A percentile compares a stretch with the other conserved stretches of the same genome.
These are phyloP conservation scores for Paraescarpia echinospica DNA, from an alignment of 1,140 invertebrate species.

Conservation along the genomic window DNA sequence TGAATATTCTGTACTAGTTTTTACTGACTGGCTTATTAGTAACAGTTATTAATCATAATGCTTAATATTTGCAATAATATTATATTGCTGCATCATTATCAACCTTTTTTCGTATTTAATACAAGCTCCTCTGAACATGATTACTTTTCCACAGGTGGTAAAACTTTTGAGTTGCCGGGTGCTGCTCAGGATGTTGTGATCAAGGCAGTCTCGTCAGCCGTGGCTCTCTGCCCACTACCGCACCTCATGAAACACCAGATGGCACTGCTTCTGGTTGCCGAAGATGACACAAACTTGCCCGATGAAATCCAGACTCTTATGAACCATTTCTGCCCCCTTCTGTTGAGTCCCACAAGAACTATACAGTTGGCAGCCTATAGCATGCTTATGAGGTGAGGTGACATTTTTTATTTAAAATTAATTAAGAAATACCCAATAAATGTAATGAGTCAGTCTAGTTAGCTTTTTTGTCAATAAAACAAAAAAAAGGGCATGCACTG, in stretches of 20 bases:
- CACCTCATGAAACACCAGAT: slow-evolving; percentile 48
- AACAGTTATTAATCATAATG: background rate
- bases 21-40: no score
- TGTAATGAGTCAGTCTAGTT: no score
- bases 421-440: no score
- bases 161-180: slow-evolving; percentile 1
- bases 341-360: slow-evolving; percentile 39
- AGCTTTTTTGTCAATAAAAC: no score
- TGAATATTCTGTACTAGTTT: no score
- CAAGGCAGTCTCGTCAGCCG: slow-evolving; percentile 26
- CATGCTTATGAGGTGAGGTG: slow-evolving; percentile 35
- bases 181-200: background rate
- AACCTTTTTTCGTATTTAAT: background rate
- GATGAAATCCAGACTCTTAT: slow-evolving; percentile 52
- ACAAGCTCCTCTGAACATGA: background rate
- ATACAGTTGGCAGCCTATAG: slow-evolving; percentile 51
- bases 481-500: no score
- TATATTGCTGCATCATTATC: background rate
- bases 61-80: background rate
- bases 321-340: slow-evolving; percentile 51
- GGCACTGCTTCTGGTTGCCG: slow-evolving; percentile 46
- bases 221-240: slow-evolving; percentile 39
- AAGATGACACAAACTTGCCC: slow-evolving; percentile 47
- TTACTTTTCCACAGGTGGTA: background rate
- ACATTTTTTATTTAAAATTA: slow-evolving; percentile 2